phyloP scores from a whole-genome alignment of 2,888 invertebrate genomes.

The Deilephila porcellus region DNA sequence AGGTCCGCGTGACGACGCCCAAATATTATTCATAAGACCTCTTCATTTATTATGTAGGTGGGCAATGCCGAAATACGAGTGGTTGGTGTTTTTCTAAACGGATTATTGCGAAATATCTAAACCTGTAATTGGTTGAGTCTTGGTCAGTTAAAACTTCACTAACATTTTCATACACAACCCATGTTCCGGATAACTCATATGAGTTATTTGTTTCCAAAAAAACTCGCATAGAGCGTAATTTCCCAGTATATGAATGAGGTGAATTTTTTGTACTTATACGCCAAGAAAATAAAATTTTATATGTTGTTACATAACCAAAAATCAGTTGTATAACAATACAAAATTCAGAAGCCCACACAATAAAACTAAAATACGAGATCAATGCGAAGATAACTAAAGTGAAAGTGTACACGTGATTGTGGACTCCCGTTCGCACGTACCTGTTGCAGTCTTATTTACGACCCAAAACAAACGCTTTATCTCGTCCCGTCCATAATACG shows the following conservation, averaged over 20 bases:
- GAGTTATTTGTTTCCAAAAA: no score
- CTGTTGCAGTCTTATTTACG: conserved; percentile 85
- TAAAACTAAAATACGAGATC: conserved; percentile 56
- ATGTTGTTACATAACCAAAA: background rate
- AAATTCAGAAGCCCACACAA: conserved; percentile 16
- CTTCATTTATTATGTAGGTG: conserved; percentile 73
- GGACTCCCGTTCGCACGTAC: conserved; percentile 80
- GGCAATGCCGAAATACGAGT: conserved; percentile 37
- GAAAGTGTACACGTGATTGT: conserved; percentile 80
- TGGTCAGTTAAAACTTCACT: no score
- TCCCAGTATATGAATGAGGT: no score
- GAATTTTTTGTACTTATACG: no score
- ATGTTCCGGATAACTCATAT: no score
- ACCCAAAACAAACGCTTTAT: conserved; percentile 84
- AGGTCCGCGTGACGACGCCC: conserved; percentile 74
- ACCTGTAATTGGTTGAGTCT: background rate
- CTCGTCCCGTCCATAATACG: conserved; percentile 79
- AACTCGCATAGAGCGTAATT: no score
- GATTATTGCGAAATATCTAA: background rate
- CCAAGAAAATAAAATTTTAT: background rate
- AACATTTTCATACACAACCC: no score
- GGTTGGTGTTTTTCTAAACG: conserved; percentile 27
- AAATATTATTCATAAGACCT: conserved; percentile 80
- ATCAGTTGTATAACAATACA: conserved; percentile 32
- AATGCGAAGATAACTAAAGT: conserved; percentile 75